These are phyloP conservation scores for Microcebus jonahi DNA, from an alignment of 2,113 vertebrate species.

Conservation along the genomic window DNA sequence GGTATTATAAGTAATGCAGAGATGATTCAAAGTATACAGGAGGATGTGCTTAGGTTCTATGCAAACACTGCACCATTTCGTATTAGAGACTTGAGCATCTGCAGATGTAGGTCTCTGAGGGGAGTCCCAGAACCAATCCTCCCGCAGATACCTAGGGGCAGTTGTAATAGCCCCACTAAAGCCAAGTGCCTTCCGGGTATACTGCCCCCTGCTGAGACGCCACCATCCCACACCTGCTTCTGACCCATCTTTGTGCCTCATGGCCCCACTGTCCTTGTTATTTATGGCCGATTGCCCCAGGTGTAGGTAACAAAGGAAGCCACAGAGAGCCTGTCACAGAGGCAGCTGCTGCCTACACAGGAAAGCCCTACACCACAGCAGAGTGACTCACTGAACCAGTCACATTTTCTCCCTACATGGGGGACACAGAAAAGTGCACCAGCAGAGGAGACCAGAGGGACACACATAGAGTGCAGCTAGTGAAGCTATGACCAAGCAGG, in stretches of 20 bases:
- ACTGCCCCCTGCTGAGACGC: not conserved
- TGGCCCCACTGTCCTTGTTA: not conserved
- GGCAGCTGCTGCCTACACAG: not conserved
- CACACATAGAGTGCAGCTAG: no score
- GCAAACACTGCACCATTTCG: not conserved
- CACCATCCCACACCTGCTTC: not conserved
- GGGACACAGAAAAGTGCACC: not conserved
- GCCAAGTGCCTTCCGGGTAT: not conserved
- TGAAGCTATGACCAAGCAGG: not conserved
- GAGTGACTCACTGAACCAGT: not conserved
- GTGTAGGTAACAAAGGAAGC: not conserved
- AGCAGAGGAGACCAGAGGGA: not conserved
- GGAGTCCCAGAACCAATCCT: not conserved
- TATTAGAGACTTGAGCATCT: not conserved
- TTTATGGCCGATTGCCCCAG: no score
- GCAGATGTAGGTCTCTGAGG: not conserved
- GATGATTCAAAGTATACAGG: not conserved
- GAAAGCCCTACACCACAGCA: not conserved
- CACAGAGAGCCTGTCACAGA: not conserved
- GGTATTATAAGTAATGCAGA: not conserved
- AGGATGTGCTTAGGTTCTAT: not conserved
- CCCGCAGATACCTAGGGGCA: not conserved
- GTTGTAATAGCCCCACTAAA: not conserved
- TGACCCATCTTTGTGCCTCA: no score
- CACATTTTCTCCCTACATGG: not conserved